Conservation (phyloP, 2,888 invertebrate species). For the Hirtodrosophila histrioides region DNA sequence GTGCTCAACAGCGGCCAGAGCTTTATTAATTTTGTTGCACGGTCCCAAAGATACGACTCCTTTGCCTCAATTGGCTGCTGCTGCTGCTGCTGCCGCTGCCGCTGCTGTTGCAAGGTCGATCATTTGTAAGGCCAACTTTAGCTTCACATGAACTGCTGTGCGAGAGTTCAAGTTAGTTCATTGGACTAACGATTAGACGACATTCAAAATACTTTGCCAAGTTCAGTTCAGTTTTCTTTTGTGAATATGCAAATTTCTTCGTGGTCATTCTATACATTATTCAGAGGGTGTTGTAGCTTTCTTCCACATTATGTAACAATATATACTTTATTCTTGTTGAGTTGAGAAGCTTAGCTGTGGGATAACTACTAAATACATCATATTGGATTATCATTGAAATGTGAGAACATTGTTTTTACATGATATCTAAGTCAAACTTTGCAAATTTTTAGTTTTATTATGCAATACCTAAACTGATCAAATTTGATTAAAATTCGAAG, state of each 20-base stretch:
- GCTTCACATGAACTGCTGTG: slow-evolving; percentile 19
- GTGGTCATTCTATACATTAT: too few relatives aligned
- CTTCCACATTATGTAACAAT: too few relatives aligned
- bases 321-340: too few relatives aligned
- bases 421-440: slow-evolving; percentile 11
- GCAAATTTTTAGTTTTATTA: too few relatives aligned
- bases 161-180: slow-evolving; percentile 40
- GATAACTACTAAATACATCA: too few relatives aligned
- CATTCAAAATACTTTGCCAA: slow-evolving; percentile 13
- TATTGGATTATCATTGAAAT: too few relatives aligned
- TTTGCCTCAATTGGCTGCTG: slow-evolving; percentile 48
- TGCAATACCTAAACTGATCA: too few relatives aligned
- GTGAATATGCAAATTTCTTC: background rate
- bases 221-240: slow-evolving; percentile 2
- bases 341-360: too few relatives aligned
- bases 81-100: slow-evolving; percentile 16
- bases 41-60: slow-evolving; percentile 29
- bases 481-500: too few relatives aligned
- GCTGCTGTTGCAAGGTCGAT: slow-evolving; percentile 62
- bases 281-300: too few relatives aligned
- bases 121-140: slow-evolving; percentile 59
- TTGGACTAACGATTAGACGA: slow-evolving; percentile 24
- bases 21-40: slow-evolving; percentile 68
- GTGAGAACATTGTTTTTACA: background rate
- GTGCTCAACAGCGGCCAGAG: slow-evolving; percentile 55